Evolutionary conservation across 2,797 vertebrate genomes (phyloP), one percentile per base, ranked within the genome.

Genomic region (Anguilla obscura): DNA sequence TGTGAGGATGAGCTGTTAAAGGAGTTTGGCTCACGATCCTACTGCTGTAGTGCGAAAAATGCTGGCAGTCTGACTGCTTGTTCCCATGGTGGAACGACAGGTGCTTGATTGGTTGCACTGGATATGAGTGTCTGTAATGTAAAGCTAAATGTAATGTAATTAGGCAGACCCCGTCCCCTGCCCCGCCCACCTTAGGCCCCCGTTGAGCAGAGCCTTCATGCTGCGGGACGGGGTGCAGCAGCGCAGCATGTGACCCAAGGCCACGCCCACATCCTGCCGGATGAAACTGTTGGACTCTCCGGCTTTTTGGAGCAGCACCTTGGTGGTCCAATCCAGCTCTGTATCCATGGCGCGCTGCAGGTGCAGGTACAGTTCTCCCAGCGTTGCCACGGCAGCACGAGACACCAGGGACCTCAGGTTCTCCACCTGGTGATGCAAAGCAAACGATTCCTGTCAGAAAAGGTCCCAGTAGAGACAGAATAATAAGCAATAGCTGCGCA

Each of bases 391-490:
- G 27, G 96, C 96, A 90, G 94, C 95, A 89, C 96, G 94, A 87
- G 96, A 96, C 91, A 97, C 96, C 79, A 93, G 94, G 88, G 96
- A 97, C 54, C 96, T 95, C 88, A 96, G 94, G 92, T 96, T 97
- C 93, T 96, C 96, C 80, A 97, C 96, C 96, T 97, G 94, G 30
- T 24, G 7, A 27, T 84, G 50, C 80, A 85, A 79, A 71, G 60
- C 7, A 27, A 69, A 33, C 30, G 36, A 60, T 60, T 54, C 58
- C 58, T 60, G 58, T 60, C 58, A 60, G 58, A 60, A 60, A 66
- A 71, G 82, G 8, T 1, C 36, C 6, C 79, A 88, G 54, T 45
- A 40, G n/a, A 1, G 66, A 83, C 3, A 50, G 12, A 63, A 85
- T 14, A 69, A 6, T 33, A 84, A 48, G 85, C 52, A 86, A 52